Percentiles rank a stretch among this genome's conserved stretches.
Evolutionary conservation across 2,113 vertebrate genomes (phyloP).

Genomic region (Tachycineta bicolor): DNA sequence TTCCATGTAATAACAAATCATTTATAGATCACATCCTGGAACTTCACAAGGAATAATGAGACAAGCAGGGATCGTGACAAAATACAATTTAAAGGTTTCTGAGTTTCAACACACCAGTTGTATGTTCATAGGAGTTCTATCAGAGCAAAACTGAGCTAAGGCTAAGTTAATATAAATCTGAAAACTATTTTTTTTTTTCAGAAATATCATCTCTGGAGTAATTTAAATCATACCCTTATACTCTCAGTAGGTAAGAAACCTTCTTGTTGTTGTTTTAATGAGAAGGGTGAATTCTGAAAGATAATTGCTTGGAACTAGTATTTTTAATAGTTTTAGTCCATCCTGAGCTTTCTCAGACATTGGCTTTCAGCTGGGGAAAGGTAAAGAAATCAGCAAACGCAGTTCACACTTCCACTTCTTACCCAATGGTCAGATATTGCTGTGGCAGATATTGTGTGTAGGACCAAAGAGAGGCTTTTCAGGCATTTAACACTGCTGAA

Average conservation of each 20-base stretch:
- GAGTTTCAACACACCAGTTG: background rate
- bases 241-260: background rate
- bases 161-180: background rate
- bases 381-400: background rate
- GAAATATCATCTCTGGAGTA: background rate
- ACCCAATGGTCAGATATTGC: background rate
- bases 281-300: background rate
- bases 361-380: background rate
- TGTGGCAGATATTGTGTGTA: background rate
- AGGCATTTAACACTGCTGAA: background rate
- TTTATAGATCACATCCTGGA: background rate
- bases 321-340: background rate
- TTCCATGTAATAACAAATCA: background rate
- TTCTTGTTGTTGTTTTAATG: background rate
- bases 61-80: background rate
- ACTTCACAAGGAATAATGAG: background rate
- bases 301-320: background rate
- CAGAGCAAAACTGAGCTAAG: background rate
- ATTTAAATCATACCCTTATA: background rate
- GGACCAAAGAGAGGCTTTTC: background rate
- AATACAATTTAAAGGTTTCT: background rate
- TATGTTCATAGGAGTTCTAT: background rate
- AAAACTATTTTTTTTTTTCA: background rate
- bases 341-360: background rate
- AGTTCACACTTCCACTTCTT: background rate